Percentiles rank a stretch among this genome's conserved stretches.
Conservation (phyloP, 2,113 vertebrate genomes). For the Procavia capensis region DNA sequence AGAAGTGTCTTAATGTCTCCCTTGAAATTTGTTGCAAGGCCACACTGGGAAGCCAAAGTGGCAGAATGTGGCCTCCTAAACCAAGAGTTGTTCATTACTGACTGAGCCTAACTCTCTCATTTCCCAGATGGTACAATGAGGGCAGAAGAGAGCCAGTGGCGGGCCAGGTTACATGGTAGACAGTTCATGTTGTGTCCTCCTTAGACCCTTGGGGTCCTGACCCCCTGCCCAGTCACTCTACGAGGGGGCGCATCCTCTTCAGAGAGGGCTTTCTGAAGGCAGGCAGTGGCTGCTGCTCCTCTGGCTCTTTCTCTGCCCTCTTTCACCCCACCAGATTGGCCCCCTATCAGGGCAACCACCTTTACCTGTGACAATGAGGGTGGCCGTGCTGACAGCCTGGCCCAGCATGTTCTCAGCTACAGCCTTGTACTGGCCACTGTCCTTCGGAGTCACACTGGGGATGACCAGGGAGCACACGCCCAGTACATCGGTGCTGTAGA, state of each 20-base stretch:
- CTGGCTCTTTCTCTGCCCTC: neutral
- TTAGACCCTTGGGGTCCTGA: no score
- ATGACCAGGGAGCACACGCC: slow-evolving; percentile 94
- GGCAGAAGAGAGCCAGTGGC: fast-evolving
- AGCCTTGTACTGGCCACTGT: slow-evolving; percentile 89
- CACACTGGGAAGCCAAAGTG: fast-evolving
- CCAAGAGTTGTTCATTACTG: neutral
- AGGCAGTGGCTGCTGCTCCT: neutral
- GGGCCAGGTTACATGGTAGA: neutral
- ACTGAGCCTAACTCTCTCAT: fast-evolving
- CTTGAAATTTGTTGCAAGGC: neutral
- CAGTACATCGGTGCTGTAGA: slow-evolving; percentile 88
- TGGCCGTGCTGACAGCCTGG: slow-evolving; percentile 86
- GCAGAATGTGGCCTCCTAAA: fast-evolving
- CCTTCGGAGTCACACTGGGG: slow-evolving; percentile 85
- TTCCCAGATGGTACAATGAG: neutral
- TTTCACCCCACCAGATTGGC: fast-evolving
- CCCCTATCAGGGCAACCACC: neutral
- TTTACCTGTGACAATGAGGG: slow-evolving; percentile 90
- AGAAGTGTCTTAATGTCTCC: neutral
- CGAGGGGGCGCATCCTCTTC: no score
- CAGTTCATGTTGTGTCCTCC: fast-evolving
- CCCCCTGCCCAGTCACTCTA: neutral
- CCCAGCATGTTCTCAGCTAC: slow-evolving; percentile 89
- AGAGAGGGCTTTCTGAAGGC: neutral